phyloP scores from a whole-genome alignment of 2,888 invertebrate species.

The Leptopilina syphax region DNA sequence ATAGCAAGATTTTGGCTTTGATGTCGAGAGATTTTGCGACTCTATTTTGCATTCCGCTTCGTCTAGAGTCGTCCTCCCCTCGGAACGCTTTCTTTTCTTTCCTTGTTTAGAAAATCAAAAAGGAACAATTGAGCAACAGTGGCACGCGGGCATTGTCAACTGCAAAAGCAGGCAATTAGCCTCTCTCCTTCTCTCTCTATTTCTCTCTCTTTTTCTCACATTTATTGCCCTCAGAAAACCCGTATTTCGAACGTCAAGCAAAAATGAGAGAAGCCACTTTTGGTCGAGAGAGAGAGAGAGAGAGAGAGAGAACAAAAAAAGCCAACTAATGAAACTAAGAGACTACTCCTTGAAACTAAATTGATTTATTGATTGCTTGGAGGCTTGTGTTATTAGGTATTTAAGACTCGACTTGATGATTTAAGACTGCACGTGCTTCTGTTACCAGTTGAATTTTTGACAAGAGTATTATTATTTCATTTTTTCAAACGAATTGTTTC shows the following conservation, averaged over 20 bases:
- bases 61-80: slow-evolving; percentile 58
- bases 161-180: slow-evolving; percentile 47
- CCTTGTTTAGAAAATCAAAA: slow-evolving; percentile 63
- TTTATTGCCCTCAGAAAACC: slow-evolving; percentile 31
- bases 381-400: slow-evolving; percentile 37
- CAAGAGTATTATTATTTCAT: slow-evolving; percentile 2
- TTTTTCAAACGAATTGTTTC: background rate
- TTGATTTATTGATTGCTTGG: slow-evolving; percentile 40
- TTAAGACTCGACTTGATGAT: slow-evolving; percentile 28
- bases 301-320: too few relatives aligned
- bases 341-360: slow-evolving; percentile 33
- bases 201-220: background rate
- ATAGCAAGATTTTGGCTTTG: slow-evolving; percentile 62
- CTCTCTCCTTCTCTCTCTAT: slow-evolving; percentile 26
- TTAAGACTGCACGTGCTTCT: slow-evolving; percentile 39
- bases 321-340: slow-evolving; percentile 11
- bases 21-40: slow-evolving; percentile 67
- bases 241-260: background rate
- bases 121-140: slow-evolving; percentile 33
- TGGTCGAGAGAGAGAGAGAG: background rate
- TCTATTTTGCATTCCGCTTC: slow-evolving; percentile 74
- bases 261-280: background rate
- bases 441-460: slow-evolving; percentile 10
- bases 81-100: slow-evolving; percentile 46
- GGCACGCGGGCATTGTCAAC: slow-evolving; percentile 32